Base-by-base conservation (phyloP, 2,797 vertebrate genomes). In the Malurus leucopterus region DNA sequence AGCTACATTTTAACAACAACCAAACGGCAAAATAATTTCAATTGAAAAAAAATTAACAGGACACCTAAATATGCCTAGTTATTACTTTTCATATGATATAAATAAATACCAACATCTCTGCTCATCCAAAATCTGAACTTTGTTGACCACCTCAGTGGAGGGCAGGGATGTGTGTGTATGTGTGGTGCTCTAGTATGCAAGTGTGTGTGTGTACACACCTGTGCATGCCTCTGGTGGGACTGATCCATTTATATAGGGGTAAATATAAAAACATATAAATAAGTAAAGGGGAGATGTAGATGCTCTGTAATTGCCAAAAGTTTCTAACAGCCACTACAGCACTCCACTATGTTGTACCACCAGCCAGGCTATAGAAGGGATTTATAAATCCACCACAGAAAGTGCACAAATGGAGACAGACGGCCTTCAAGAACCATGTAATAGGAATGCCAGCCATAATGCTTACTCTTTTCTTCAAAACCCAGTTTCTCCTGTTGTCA, bases 401-500 rank as follows among this genome's bases (percentile, higher is more conserved):
- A 71, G 22, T 59, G 64, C 30, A 61, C 17, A 4, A 8, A 7
- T 36, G 50, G 44, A 80, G 61, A 90, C 41, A 91, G 89, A 87
- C 84, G 80, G 86, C 78, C 82, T 89, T 88, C 74, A 79, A 72
- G 83, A 89, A 86, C 36, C 51, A 65, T 30, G 21, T 84, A 93
- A 89, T 20, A 80, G 87, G 69, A 91, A 92, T 80, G 67, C 41
- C 55, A 95, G 91, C 62, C 51, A 12, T 76, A 94, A 89, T 85
- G 83, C 90, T 84, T 92, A 34, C 76, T 89, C 79, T 95, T 92
- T 91, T 84, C 94, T 94, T 57, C 84, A 89, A 95, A 97, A 97
- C 92, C 96, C 95, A 96, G 95, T 97, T 94, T 91, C 91, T 95
- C 92, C 95, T 96, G 91, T 92, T 97, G 94, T 95, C 93, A 85